Base-by-base conservation (phyloP, 2,888 invertebrate genomes). In the Hirtodrosophila confusa region DNA sequence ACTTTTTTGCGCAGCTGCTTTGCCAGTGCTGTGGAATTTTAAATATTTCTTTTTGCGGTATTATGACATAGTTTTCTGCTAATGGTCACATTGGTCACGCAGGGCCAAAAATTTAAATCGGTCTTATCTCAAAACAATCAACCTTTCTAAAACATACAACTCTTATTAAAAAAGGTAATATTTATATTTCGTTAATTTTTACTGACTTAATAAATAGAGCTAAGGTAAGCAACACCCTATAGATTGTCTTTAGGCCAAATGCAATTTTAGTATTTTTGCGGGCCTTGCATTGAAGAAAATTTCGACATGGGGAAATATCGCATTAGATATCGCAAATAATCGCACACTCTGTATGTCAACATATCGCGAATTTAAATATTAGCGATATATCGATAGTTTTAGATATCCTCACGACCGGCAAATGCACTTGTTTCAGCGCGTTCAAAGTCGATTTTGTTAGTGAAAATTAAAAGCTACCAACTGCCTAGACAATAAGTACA, bases 381-480 rank as follows among this genome's bases (percentile, higher is more conserved):
- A 1, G 11, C 24, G 11, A 23, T 24, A 1, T 10, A 66, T 54
- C 49, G 72, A 54, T 65, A 44, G 6, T 2, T 29, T 0, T 9
- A 12, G 29, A 11, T 23, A 49, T 60, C 50, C 50, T 40, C 45
- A 53, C 56, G 44, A 57, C 66, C 78, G 84, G 85, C 54, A 75
- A 69, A 29, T 53, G 55, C 58, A 73, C 41, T 69, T 75, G 64
- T 62, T 17, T 75, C 17, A 61, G 48, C 51, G 79, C 80, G 44
- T 70, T 65, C 40, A 40, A 50, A 77, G 60, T n/a, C 47, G 43
- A 50, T 44, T 54, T 54, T 40, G 24, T 44, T 36, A 27, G 17
- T 35, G 24, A 36, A 31, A 33, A 3, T 23, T 12, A 23, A 41
- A 45, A 48, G 44, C 31, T 40, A 5, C 1, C n/a, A 41, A 35